These are phyloP conservation scores for Chionomys nivalis DNA, from an alignment of 2,113 vertebrate species.

Conservation along the genomic window DNA sequence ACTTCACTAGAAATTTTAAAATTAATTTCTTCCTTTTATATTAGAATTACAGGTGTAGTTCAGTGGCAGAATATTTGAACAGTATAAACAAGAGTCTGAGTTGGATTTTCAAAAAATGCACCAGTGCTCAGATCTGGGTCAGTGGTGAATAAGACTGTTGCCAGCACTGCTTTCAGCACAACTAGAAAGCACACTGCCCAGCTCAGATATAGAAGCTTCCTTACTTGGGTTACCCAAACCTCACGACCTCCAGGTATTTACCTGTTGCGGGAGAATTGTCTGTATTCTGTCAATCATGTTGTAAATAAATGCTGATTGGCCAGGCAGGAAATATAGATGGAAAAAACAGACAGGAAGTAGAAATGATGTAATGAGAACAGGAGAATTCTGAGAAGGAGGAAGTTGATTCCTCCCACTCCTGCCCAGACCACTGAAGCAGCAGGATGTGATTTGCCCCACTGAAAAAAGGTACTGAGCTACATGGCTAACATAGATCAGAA, in stretches of 20 bases:
- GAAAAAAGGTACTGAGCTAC: too few species aligned
- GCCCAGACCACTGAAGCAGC: too few species aligned
- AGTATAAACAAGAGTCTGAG: not conserved
- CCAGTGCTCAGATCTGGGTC: not conserved
- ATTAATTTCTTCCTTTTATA: not conserved
- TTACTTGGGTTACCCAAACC: not conserved
- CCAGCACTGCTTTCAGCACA: not conserved
- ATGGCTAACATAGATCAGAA: too few species aligned
- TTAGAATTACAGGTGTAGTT: not conserved
- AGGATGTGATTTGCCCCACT: too few species aligned
- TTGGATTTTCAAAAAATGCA: not conserved
- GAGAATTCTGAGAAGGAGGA: too few species aligned
- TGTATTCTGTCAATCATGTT: too few species aligned
- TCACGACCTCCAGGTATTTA: not conserved
- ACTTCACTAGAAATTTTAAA: not conserved
- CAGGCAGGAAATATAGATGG: too few species aligned
- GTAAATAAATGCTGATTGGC: too few species aligned
- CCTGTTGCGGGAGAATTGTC: too few species aligned
- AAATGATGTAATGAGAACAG: too few species aligned
- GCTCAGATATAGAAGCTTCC: not conserved
- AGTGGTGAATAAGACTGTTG: not conserved
- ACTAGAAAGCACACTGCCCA: not conserved
- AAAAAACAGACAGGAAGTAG: too few species aligned
- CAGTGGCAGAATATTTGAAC: not conserved
- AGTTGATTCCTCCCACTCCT: too few species aligned